A percentile compares a stretch with the other conserved stretches of the same genome.
These are phyloP conservation scores for Chlamydotis undulata DNA, from an alignment of 2,113 vertebrate species.

Conservation along the genomic window DNA sequence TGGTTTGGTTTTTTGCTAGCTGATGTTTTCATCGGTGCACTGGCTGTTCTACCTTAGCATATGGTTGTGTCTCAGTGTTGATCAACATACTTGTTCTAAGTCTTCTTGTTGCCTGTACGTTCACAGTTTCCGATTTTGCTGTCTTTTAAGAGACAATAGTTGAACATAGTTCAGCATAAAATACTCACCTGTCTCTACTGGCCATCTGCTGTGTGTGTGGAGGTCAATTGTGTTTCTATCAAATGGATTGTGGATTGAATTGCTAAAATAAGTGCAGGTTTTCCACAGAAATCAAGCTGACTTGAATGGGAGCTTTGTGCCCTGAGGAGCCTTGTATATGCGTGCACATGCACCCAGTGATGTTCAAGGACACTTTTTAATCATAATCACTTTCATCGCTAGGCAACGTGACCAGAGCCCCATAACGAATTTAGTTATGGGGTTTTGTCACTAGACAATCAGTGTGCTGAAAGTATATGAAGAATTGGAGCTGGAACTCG, in stretches of 20 bases:
- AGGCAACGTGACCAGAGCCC: background rate
- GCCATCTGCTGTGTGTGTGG: background rate
- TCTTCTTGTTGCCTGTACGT: background rate
- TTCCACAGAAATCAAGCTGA: background rate
- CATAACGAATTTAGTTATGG: background rate
- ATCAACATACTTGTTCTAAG: background rate
- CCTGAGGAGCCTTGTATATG: fast-evolving
- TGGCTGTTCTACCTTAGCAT: background rate
- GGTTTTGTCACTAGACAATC: background rate
- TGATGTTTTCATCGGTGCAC: background rate
- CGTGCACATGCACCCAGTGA: background rate
- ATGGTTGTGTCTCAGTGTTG: background rate
- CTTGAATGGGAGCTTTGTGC: conserved; percentile 15
- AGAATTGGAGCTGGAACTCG: fast-evolving
- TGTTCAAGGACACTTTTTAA: background rate
- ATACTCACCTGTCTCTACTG: background rate
- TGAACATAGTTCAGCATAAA: background rate
- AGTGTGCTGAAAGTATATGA: background rate
- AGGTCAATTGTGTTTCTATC: background rate
- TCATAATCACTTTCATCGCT: conserved; percentile 6
- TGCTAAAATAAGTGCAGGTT: background rate
- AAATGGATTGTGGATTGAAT: background rate
- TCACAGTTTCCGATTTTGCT: background rate
- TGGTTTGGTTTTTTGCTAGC: background rate
- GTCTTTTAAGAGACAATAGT: background rate